phyloP scores from a whole-genome alignment of 1,140 invertebrate genomes.

The Apis cerana region DNA sequence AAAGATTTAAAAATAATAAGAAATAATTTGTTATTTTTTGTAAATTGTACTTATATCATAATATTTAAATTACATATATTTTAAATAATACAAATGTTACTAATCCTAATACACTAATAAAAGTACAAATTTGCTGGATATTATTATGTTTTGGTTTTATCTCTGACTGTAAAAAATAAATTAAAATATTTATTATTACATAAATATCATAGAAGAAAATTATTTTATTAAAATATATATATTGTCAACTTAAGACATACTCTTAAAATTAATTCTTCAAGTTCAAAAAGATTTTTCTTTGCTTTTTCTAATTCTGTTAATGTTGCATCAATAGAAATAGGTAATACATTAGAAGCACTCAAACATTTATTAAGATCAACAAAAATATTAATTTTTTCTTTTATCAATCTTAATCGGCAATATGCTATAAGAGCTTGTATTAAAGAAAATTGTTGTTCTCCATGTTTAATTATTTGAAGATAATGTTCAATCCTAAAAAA shows the following conservation, averaged over 20 bases:
- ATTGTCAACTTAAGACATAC: not conserved
- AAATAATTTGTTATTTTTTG: not conserved
- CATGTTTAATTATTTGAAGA: conserved; percentile 19
- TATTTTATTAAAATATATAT: not conserved
- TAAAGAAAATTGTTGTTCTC: conserved; percentile 25
- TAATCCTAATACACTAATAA: conserved; percentile 29
- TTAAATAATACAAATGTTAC: conserved; percentile 34
- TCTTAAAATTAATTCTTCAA: conserved; percentile 27
- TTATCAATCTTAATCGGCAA: conserved; percentile 20
- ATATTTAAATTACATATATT: conserved; percentile 6
- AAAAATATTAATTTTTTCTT: conserved; percentile 40
- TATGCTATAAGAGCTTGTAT: conserved; percentile 40
- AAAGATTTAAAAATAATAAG: not conserved
- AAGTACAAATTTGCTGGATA: not conserved
- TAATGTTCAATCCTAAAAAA: conserved; percentile 19
- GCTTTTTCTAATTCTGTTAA: conserved; percentile 37
- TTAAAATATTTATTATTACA: not conserved
- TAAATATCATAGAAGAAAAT: not conserved
- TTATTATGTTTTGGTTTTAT: conserved; percentile 8
- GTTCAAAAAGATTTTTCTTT: conserved; percentile 15
- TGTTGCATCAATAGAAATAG: not conserved
- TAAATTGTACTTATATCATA: not conserved
- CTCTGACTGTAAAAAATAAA: conserved; percentile 16
- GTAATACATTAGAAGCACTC: conserved; percentile 41
- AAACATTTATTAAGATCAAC: conserved; percentile 36